A percentile compares a stretch with the other conserved stretches of the same genome.
phyloP scores from a whole-genome alignment of 2,113 vertebrate species.

The Chloroceryle aenea region DNA sequence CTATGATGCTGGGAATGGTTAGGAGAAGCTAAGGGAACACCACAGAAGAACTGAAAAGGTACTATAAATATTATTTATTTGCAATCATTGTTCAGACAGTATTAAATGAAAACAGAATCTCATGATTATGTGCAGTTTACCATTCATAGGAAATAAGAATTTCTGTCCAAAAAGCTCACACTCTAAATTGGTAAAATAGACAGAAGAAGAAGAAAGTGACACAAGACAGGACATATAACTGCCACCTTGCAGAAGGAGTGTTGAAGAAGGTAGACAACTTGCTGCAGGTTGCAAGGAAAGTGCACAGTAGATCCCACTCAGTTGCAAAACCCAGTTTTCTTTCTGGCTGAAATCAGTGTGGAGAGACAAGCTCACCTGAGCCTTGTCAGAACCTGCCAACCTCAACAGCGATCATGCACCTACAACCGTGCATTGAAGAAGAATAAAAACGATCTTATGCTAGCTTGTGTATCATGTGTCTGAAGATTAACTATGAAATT shows the following conservation, averaged over 20 bases:
- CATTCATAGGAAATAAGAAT: background rate
- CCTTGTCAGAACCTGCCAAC: background rate
- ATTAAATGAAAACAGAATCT: background rate
- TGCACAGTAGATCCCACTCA: background rate
- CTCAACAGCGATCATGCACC: background rate
- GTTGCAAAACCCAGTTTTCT: rapidly evolving
- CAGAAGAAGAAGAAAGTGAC: background rate
- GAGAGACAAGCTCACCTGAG: background rate
- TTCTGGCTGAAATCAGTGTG: background rate
- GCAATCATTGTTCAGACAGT: background rate
- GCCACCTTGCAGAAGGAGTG: background rate
- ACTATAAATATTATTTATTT: slow-evolving; percentile 43
- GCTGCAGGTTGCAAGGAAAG: background rate
- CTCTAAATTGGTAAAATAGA: background rate
- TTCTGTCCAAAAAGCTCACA: slow-evolving; percentile 9
- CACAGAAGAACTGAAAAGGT: background rate
- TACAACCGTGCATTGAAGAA: background rate
- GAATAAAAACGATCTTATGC: background rate
- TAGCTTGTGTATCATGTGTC: background rate
- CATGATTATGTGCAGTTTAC: background rate
- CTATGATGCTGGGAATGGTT: background rate
- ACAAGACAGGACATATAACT: background rate
- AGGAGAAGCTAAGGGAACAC: background rate
- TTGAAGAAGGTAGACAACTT: background rate
- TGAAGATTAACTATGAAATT: background rate